A percentile compares a stretch with the other conserved stretches of the same genome.
Evolutionary conservation across 2,888 invertebrate genomes (phyloP).

Genomic region (Timandra comae): DNA sequence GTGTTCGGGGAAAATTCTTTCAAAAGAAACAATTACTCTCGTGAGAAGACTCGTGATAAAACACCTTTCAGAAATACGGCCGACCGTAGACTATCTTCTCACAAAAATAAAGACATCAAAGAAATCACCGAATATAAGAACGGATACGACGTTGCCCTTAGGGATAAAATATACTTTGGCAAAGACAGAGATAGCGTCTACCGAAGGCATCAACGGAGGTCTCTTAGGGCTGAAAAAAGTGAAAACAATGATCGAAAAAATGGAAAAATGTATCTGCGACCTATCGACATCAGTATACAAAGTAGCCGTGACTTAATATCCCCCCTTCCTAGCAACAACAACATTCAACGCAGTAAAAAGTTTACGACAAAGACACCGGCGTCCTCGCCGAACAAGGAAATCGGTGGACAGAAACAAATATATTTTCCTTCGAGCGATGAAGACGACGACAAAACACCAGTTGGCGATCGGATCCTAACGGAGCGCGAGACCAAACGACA

Average conservation of each 20-base stretch:
- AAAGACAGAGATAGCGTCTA: constrained; percentile 72
- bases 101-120: constrained; percentile 47
- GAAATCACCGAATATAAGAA: constrained; percentile 51
- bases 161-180: constrained; percentile 47
- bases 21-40: constrained; percentile 72
- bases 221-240: constrained; percentile 79
- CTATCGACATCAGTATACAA: constrained; percentile 72
- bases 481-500: constrained; percentile 89
- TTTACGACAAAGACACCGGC: constrained; percentile 47
- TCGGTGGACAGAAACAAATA: constrained; percentile 63
- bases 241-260: constrained; percentile 72
- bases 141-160: constrained; percentile 48
- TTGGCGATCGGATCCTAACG: constrained; percentile 76
- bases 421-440: constrained; percentile 70
- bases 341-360: constrained; percentile 32
- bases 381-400: constrained; percentile 56
- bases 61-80: constrained; percentile 77
- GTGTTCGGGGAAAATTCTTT: constrained; percentile 81
- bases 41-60: constrained; percentile 78
- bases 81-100: constrained; percentile 57
- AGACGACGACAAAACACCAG: constrained; percentile 73
- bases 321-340: constrained; percentile 61
- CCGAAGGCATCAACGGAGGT: constrained; percentile 72
- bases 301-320: constrained; percentile 73
- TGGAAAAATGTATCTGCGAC: constrained; percentile 69